Base-by-base conservation (phyloP, 2,888 invertebrate genomes). In the Toxonevra muliebris region DNA sequence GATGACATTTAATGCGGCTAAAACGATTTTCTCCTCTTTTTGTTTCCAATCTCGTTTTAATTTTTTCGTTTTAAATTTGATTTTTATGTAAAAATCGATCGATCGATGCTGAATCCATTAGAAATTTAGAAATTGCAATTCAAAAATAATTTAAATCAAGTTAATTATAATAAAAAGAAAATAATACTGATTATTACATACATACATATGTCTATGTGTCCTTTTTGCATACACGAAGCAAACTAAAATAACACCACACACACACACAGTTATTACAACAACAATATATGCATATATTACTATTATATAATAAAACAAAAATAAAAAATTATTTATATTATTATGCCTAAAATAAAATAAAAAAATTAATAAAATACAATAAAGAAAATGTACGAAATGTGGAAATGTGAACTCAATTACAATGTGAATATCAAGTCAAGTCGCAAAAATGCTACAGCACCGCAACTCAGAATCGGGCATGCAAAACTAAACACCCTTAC, bases 341-440 rank as follows among this genome's bases (percentile, higher is more conserved):
- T 80, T 79, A 81, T 80, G 80, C 80, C 78, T 77, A 79, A 79
- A 81, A 82, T 77, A 76, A 80, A 80, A 30, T 4, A 30, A 30
- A 30, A 30, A 30, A 72, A 77, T 76, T 76, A 69, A 69, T 69
- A 76, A 73, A 76, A 80, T 79, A 79, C 74, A 78, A 79, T 73
- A 76, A 76, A 77, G 68, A 62, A 61, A 61, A 58, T 40, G 11
- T n/a, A 30, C 30, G 30, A 30, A 30, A 30, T 30, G 30, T 30
- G 2, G 2, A 30, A 30, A 30, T 30, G 30, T 30, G 30, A 30
- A 30, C 30, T 30, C 2, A 30, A 30, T 30, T 30, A 30, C 30
- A 30, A 30, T 30, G 30, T 30, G 30, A 30, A 7, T n/a, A n/a
- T n/a, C n/a, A n/a, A 30, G 30, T 30, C 3, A 2, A 30, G 30